Conservation (phyloP, 1,140 invertebrate species). For the Pogonomyrmex californicus region DNA sequence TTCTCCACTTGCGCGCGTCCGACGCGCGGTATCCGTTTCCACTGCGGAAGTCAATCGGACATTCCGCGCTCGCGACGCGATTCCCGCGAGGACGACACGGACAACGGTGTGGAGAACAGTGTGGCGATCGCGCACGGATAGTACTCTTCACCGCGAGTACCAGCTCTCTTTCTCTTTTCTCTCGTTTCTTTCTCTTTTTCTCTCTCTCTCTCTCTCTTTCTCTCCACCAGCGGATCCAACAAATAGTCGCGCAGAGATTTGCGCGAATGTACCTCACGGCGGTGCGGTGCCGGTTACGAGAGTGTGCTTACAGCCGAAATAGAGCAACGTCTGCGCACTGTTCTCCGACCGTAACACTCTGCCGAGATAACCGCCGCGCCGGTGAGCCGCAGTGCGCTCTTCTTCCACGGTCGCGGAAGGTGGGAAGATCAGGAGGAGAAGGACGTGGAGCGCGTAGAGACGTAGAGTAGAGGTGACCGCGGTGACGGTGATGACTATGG, state of each 20-base stretch:
- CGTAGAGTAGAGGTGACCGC: conserved; percentile 61
- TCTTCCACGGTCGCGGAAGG: conserved; percentile 77
- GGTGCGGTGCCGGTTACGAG: conserved; percentile 30
- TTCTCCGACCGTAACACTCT: conserved; percentile 75
- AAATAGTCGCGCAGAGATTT: conserved; percentile 7
- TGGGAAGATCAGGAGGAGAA: conserved; percentile 75
- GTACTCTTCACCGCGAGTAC: background rate
- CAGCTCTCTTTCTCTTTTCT: background rate
- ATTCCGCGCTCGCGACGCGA: conserved; percentile 22
- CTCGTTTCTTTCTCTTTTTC: background rate
- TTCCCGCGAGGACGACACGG: background rate
- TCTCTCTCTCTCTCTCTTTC: background rate
- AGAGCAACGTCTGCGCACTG: conserved; percentile 74
- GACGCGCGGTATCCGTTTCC: conserved; percentile 63
- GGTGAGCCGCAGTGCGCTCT: conserved; percentile 71
- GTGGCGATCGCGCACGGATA: background rate
- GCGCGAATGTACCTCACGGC: conserved; percentile 26
- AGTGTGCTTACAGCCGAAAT: conserved; percentile 68
- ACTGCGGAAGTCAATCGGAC: conserved; percentile 59
- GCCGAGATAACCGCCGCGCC: conserved; percentile 71
- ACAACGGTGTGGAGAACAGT: conserved; percentile 20
- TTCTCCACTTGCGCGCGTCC: conserved; percentile 59
- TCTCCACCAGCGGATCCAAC: background rate
- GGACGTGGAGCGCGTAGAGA: conserved; percentile 69
- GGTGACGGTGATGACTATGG: conserved; percentile 59